Percentiles rank a stretch among this genome's conserved stretches.
phyloP scores from a whole-genome alignment of 2,113 vertebrate genomes.

The Mesembrinibis cayennensis region DNA sequence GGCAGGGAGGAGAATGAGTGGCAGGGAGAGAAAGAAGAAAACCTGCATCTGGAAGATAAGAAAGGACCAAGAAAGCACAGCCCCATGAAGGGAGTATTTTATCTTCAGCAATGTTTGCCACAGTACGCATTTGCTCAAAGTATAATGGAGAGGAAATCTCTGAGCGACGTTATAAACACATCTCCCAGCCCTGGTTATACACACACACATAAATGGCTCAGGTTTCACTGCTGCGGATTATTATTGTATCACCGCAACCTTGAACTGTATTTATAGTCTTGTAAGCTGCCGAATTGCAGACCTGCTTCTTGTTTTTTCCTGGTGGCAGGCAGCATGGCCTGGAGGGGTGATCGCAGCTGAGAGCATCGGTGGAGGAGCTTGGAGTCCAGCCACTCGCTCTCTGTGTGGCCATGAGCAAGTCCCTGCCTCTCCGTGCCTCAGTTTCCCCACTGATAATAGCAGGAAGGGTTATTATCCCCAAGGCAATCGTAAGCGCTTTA shows the following conservation, averaged over 20 bases:
- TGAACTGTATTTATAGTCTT: slow-evolving; percentile 53
- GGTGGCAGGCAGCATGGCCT: background rate
- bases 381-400: background rate
- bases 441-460: background rate
- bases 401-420: background rate
- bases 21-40: background rate
- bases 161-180: slow-evolving; percentile 6
- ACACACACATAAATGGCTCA: slow-evolving; percentile 40
- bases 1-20: background rate
- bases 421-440: background rate
- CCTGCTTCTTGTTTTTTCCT: slow-evolving; percentile 15
- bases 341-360: background rate
- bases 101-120: background rate
- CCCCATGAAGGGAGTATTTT: background rate
- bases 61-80: background rate
- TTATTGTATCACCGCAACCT: slow-evolving; percentile 33
- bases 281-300: slow-evolving; percentile 8
- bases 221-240: slow-evolving; percentile 49
- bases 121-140: background rate
- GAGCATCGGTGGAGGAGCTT: background rate
- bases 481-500: background rate
- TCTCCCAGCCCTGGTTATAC: slow-evolving; percentile 7
- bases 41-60: background rate
- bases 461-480: background rate
- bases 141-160: slow-evolving; percentile 24